Evolutionary conservation across 2,888 invertebrate species (phyloP).

Genomic region (Meteorus colon): DNA sequence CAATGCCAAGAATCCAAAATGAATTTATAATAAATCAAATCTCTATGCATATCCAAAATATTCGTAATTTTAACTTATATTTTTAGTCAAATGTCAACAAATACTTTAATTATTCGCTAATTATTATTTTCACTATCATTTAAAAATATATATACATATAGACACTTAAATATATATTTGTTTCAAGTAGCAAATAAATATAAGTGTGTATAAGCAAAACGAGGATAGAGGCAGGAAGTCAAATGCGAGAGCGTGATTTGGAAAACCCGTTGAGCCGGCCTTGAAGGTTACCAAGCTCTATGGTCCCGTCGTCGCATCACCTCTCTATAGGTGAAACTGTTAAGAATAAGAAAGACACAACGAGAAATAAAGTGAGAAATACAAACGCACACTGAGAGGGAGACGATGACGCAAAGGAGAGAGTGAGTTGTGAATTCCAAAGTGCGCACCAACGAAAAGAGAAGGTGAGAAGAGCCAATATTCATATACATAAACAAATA

Average conservation of each 20-base stretch:
- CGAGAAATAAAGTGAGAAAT: conserved; percentile 8
- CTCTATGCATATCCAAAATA: no score
- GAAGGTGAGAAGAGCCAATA: conserved; percentile 39
- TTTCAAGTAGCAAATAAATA: conserved; percentile 39
- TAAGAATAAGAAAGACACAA: conserved; percentile 50
- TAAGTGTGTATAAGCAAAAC: conserved; percentile 44
- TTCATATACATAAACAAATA: conserved; percentile 34
- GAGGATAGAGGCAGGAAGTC: conserved; percentile 67
- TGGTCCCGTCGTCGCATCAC: conserved; percentile 16
- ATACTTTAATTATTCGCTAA: not conserved
- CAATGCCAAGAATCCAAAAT: no score
- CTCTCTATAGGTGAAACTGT: conserved; percentile 41
- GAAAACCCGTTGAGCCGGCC: conserved; percentile 68
- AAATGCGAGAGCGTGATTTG: conserved; percentile 64
- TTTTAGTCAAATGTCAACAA: not conserved
- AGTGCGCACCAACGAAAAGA: conserved; percentile 37
- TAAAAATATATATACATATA: not conserved
- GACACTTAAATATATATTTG: not conserved
- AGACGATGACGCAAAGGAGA: conserved; percentile 37
- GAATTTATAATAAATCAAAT: no score
- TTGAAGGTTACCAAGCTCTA: conserved; percentile 57
- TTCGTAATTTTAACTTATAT: no score
- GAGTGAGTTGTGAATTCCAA: conserved; percentile 47
- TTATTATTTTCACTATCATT: conserved; percentile 2
- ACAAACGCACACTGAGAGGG: conserved; percentile 31